A percentile compares a stretch with the other conserved stretches of the same genome.
Evolutionary conservation across 2,888 invertebrate genomes (phyloP).

Genomic region (Drosophila testacea): DNA sequence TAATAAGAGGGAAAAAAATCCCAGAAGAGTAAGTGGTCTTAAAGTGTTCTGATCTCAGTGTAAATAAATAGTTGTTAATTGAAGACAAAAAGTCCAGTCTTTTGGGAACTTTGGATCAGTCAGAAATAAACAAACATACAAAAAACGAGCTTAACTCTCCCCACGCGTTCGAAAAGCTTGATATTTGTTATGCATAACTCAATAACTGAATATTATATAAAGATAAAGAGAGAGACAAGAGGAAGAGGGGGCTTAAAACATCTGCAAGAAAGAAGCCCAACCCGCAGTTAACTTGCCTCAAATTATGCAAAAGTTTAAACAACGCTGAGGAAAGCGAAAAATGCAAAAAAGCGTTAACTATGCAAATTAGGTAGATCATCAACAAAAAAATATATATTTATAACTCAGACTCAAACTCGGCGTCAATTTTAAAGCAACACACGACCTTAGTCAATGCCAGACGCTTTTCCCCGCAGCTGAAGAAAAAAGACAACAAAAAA

Average conservation of each 20-base stretch:
- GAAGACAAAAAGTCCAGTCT: conserved; percentile 10
- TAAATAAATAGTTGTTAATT: conserved; percentile 68
- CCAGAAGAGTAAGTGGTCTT: conserved; percentile 41
- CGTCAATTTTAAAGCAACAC: conserved; percentile 10
- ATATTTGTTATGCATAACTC: conserved; percentile 29
- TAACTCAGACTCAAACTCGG: not conserved
- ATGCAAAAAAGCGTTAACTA: conserved; percentile 64
- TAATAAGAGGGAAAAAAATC: not conserved
- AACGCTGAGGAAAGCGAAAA: conserved; percentile 69
- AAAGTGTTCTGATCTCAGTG: conserved; percentile 50
- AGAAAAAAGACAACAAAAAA: not conserved
- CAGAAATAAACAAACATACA: not conserved
- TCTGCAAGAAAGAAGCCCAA: conserved; percentile 58
- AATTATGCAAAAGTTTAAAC: conserved; percentile 68
- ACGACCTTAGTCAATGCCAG: conserved; percentile 63
- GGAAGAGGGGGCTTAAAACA: conserved; percentile 50
- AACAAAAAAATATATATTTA: not conserved
- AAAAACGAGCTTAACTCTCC: conserved; percentile 8
- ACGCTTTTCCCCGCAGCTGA: conserved; percentile 13
- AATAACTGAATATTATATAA: conserved; percentile 50
- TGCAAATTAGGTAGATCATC: conserved; percentile 56
- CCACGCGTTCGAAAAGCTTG: conserved; percentile 9
- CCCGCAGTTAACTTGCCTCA: conserved; percentile 21
- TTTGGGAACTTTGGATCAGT: not conserved
- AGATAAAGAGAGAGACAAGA: not conserved